Evolutionary conservation across 2,113 vertebrate genomes (phyloP).

Genomic region (Dolichallabes microphthalmus): DNA sequence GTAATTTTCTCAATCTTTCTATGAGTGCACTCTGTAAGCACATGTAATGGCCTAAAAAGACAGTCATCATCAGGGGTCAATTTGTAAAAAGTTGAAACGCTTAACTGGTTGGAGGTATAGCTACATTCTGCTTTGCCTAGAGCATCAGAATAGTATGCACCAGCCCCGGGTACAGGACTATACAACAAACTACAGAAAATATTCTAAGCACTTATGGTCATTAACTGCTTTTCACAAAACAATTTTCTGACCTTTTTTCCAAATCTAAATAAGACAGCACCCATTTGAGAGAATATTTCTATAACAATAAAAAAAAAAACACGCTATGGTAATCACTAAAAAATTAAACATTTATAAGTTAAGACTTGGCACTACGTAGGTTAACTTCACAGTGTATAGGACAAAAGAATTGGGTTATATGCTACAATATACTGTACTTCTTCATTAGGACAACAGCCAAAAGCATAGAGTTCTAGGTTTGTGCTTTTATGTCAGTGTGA

Average conservation of each 20-base stretch:
- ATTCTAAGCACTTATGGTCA: slow-evolving; percentile 76
- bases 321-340: slow-evolving; percentile 41
- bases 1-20: not conserved
- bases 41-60: not conserved
- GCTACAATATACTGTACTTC: slow-evolving; percentile 39
- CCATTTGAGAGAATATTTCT: slow-evolving; percentile 63
- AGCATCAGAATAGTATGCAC: slow-evolving; percentile 4
- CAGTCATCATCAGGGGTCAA: not conserved
- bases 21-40: not conserved
- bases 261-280: slow-evolving; percentile 64
- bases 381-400: slow-evolving; percentile 53
- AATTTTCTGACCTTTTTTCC: slow-evolving; percentile 58
- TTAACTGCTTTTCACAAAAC: slow-evolving; percentile 60
- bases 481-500: slow-evolving; percentile 65
- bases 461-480: slow-evolving; percentile 62
- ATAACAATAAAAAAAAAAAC: slow-evolving; percentile 57
- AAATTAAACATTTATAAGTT: slow-evolving; percentile 37
- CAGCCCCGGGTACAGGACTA: slow-evolving; percentile 39
- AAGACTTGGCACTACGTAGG: slow-evolving; percentile 49
- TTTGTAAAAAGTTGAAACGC: not conserved
- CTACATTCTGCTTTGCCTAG: not conserved
- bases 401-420: slow-evolving; percentile 34
- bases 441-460: slow-evolving; percentile 60
- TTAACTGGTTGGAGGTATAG: not conserved
- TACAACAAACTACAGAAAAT: slow-evolving; percentile 66